phyloP scores from a whole-genome alignment of 1,140 invertebrate species.

The Glomeris maerens region DNA sequence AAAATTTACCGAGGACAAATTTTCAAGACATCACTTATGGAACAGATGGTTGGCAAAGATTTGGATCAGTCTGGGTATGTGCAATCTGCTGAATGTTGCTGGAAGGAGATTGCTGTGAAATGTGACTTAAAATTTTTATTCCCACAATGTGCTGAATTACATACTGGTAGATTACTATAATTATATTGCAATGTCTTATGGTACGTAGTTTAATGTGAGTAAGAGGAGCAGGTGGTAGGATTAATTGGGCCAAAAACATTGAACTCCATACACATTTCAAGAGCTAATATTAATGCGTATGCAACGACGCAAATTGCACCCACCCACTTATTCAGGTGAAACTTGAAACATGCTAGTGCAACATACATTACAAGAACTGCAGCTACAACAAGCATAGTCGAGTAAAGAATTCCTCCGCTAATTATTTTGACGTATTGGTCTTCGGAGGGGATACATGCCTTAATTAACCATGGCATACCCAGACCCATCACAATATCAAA shows the following conservation, averaged over 20 bases:
- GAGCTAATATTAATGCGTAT: conserved; percentile 58
- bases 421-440: conserved; percentile 35
- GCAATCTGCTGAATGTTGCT: too few relatives aligned
- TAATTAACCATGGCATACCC: conserved; percentile 38
- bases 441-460: conserved; percentile 23
- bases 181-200: too few relatives aligned
- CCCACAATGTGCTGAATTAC: too few relatives aligned
- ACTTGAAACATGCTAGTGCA: conserved; percentile 24
- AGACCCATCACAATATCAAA: conserved; percentile 39
- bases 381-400: conserved; percentile 25
- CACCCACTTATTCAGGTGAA: conserved; percentile 36
- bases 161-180: too few relatives aligned
- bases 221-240: conserved; percentile 60
- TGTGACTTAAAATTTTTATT: too few relatives aligned
- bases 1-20: conserved; percentile 29
- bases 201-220: too few relatives aligned
- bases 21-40: conserved; percentile 15
- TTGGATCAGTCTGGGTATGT: conserved; percentile 1
- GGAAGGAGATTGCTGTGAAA: too few relatives aligned
- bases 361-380: conserved; percentile 23
- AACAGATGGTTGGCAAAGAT: background rate
- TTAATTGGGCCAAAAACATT: conserved; percentile 76
- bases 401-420: conserved; percentile 34
- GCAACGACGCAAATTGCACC: conserved; percentile 59
- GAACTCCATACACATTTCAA: conserved; percentile 67